Evolutionary conservation across 37 sponge, comb jelly and placozoan genomes (phyloP), one percentile per base, ranked within the genome.

Genomic region (Halisarca cf. caerulea): DNA sequence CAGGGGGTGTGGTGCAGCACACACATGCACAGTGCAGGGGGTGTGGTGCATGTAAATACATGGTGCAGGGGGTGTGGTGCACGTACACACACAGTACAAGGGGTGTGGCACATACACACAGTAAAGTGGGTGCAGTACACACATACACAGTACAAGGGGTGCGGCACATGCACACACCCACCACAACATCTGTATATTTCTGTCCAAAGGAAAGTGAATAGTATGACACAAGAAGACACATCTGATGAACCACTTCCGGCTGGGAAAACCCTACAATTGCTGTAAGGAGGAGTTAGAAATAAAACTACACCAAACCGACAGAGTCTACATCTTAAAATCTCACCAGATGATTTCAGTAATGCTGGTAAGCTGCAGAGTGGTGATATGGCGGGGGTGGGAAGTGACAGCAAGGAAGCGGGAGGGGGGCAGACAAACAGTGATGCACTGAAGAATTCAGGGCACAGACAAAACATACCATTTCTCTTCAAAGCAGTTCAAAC

Each of bases 131-230:
- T n/a, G n/a, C n/a, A n/a, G n/a, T n/a, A n/a, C n/a, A n/a, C n/a
- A n/a, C n/a, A 30, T 61, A 61, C 64, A 61, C 30, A 61, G 77
- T 1, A 30, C 24, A 66, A n/a, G n/a, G n/a, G n/a, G n/a, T n/a
- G n/a, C n/a, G n/a, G n/a, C n/a, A n/a, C 25, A 35, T 18, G 15
- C 60, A 4, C 32, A 18, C 43, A n/a, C 77, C 71, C 53, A 88
- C 92, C 41, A 74, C 59, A 44, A 54, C 80, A n/a, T 87, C 83
- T 14, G 93, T 89, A 82, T 79, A 92, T 58, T 73, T 54, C 68
- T 92, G 70, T 28, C 93, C 93, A 42, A 92, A 82, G 87, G 83
- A 89, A 15, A 24, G 78, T 34, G 89, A 92, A 60, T 89, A 89
- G 18, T 53, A 75, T 11, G 90, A 89, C 45, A 89, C 36, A 0